phyloP scores from a whole-genome alignment of 2,113 vertebrate genomes.

The Jaculus jaculus region DNA sequence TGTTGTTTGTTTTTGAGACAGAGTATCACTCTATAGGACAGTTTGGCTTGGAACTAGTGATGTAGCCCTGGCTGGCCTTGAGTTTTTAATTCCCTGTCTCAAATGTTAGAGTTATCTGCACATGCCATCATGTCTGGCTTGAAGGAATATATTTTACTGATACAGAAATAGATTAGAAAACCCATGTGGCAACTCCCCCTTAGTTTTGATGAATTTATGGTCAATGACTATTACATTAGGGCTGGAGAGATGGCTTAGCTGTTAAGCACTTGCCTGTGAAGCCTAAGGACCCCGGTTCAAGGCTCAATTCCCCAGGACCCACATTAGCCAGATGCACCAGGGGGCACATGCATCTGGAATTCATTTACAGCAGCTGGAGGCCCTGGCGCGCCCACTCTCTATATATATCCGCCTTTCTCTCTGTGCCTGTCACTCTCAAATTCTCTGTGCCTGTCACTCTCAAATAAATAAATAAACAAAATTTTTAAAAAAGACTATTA shows the following conservation, averaged over 20 bases:
- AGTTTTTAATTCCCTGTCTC: neutral
- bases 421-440: no score
- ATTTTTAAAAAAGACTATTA: neutral
- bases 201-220: neutral
- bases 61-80: neutral
- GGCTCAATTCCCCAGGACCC: no score
- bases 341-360: no score
- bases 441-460: no score
- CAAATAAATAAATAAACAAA: no score
- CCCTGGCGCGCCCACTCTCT: no score
- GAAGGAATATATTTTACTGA: neutral
- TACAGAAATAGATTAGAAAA: neutral
- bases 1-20: neutral
- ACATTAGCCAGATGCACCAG: no score
- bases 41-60: neutral
- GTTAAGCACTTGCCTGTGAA: no score
- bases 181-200: neutral
- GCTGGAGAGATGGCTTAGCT: no score
- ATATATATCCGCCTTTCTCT: no score
- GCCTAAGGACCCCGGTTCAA: no score
- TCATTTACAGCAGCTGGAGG: no score
- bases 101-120: neutral
- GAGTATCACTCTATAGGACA: neutral
- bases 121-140: neutral
- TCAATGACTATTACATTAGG: neutral